Evolutionary conservation across 1,140 invertebrate genomes (phyloP).

Genomic region (Aleiodes sp.): DNA sequence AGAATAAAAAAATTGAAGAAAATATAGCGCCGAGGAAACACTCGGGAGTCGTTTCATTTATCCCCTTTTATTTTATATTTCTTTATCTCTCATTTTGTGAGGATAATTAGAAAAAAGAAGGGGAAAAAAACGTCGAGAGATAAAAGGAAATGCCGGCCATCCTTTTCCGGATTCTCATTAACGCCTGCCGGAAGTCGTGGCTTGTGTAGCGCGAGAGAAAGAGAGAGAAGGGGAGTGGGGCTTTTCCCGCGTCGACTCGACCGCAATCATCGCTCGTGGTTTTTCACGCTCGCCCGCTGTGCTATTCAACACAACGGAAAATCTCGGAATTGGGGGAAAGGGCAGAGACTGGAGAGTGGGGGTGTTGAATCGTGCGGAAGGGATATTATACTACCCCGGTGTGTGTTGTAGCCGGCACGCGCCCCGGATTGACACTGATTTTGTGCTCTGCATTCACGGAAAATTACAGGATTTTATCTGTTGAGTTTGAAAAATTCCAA

Average conservation of each 20-base stretch:
- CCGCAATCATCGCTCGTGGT: slow-evolving; percentile 49
- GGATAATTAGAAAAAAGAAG: slow-evolving; percentile 1
- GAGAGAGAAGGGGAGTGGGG: background rate
- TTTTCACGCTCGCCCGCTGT: slow-evolving; percentile 43
- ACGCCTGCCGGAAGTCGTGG: slow-evolving; percentile 22
- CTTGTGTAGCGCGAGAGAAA: background rate
- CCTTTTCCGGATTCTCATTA: slow-evolving; percentile 28
- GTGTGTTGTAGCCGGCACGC: slow-evolving; percentile 45
- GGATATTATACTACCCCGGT: background rate
- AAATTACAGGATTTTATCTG: too few relatives aligned
- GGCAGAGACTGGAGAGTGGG: background rate
- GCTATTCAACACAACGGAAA: background rate
- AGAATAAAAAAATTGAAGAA: background rate
- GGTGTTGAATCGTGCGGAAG: background rate
- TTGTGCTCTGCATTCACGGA: background rate
- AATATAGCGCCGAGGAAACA: background rate
- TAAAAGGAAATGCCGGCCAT: background rate
- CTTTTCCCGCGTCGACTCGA: slow-evolving; percentile 20
- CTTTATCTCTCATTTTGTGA: background rate
- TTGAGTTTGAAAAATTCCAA: too few relatives aligned
- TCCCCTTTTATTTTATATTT: slow-evolving; percentile 13
- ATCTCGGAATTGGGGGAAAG: background rate
- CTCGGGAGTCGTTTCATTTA: slow-evolving; percentile 4
- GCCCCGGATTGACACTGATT: slow-evolving; percentile 47
- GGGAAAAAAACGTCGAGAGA: background rate